A percentile compares a stretch with the other conserved stretches of the same genome.
Evolutionary conservation across 35 echinoderm and acorn worm species (phyloP).

Genomic region (Lytechinus variegatus): DNA sequence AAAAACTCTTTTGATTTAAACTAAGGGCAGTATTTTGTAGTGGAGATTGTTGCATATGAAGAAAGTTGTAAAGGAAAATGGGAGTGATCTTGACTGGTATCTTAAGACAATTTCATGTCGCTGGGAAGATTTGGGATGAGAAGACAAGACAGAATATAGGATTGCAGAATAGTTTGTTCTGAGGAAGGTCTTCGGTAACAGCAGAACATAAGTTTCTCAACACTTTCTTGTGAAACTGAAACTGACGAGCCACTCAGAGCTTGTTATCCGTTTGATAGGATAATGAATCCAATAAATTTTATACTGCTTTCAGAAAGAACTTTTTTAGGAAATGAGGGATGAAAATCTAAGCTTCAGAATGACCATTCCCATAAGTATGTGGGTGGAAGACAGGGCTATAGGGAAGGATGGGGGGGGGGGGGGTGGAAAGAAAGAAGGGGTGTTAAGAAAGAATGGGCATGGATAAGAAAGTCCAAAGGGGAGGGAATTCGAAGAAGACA

Average conservation of each 20-base stretch:
- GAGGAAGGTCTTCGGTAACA: not conserved
- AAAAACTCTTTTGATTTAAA: not conserved
- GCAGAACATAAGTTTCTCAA: not conserved
- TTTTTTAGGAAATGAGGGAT: not conserved
- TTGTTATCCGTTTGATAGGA: not conserved
- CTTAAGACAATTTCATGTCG: not conserved
- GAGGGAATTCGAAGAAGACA: too few species aligned
- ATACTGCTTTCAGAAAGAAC: not conserved
- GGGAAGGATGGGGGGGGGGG: too few species aligned
- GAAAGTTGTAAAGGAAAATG: not conserved
- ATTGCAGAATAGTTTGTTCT: not conserved
- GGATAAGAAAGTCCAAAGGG: not conserved
- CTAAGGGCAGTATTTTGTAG: not conserved
- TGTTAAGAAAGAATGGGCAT: not conserved
- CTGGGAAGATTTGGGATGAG: not conserved
- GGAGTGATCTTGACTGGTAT: not conserved
- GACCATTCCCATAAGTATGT: not conserved
- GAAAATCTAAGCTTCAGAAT: not conserved
- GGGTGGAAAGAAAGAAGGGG: not conserved
- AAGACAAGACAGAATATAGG: not conserved
- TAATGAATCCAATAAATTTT: conserved; percentile 8
- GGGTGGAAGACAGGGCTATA: not conserved
- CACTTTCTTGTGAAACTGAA: not conserved
- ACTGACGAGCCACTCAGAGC: not conserved
- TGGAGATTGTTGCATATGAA: not conserved